These are phyloP conservation scores for Athetis lepigone DNA, from an alignment of 2,888 invertebrate genomes.

Conservation along the genomic window DNA sequence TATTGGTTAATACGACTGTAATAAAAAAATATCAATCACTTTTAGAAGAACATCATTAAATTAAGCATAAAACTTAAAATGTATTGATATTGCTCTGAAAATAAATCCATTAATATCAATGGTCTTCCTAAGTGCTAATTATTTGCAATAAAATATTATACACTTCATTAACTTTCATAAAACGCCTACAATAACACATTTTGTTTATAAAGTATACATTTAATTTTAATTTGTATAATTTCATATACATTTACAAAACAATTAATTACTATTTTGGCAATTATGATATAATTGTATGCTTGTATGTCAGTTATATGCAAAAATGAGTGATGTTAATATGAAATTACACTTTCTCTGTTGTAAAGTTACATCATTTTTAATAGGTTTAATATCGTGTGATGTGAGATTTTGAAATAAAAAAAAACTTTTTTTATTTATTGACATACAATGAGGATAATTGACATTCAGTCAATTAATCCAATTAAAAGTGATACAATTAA, in stretches of 20 bases:
- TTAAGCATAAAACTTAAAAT: not conserved
- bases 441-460: constrained; percentile 5
- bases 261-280: constrained; percentile 19
- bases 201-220: constrained; percentile 30
- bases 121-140: constrained; percentile 20
- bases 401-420: constrained; percentile 6
- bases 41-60: not conserved
- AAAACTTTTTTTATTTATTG: not conserved
- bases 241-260: constrained; percentile 29
- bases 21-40: no score
- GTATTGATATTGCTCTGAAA: not conserved
- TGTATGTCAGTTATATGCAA: constrained; percentile 27
- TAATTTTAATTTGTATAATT: constrained; percentile 22
- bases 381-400: constrained; percentile 6
- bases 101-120: not conserved
- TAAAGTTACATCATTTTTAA: constrained; percentile 34
- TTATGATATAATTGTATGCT: constrained; percentile 45
- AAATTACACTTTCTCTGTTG: constrained; percentile 50
- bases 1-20: not conserved
- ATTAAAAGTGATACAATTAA: not conserved
- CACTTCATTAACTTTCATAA: constrained; percentile 32
- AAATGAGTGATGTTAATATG: constrained; percentile 29
- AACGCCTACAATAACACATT: constrained; percentile 14
- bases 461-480: not conserved
- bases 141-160: constrained; percentile 27